Evolutionary conservation across 1,140 invertebrate genomes (phyloP).

Genomic region (Lutraria rhynchaena): DNA sequence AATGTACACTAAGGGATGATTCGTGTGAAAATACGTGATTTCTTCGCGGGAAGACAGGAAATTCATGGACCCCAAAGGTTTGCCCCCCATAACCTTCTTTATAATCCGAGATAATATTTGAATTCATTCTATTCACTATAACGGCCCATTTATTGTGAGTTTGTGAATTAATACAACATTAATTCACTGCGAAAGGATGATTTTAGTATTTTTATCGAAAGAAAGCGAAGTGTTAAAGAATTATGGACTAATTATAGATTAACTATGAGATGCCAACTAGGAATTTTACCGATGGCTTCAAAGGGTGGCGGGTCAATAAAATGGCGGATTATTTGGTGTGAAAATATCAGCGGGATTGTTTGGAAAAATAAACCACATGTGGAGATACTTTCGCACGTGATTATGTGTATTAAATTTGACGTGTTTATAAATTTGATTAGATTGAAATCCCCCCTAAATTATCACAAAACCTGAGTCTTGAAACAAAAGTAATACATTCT

Average conservation of each 20-base stretch:
- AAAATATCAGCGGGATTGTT: not conserved
- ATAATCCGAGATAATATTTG: too few species aligned
- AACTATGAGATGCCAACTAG: not conserved
- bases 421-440: too few species aligned
- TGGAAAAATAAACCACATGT: conserved; percentile 16
- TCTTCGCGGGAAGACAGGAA: too few species aligned
- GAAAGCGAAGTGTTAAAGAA: not conserved
- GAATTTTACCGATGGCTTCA: not conserved
- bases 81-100: too few species aligned
- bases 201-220: conserved; percentile 26
- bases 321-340: conserved; percentile 30
- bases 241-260: not conserved
- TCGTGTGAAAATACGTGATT: too few species aligned
- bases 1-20: too few species aligned
- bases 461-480: too few species aligned
- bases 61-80: too few species aligned
- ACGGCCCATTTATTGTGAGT: conserved; percentile 2
- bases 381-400: not conserved
- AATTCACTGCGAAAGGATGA: conserved; percentile 4
- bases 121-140: conserved; percentile 17
- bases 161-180: not conserved
- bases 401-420: conserved; percentile 4
- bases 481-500: too few species aligned
- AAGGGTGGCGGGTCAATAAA: conserved; percentile 22
- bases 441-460: too few species aligned